Evolutionary conservation across 2,888 invertebrate species (phyloP).

Genomic region (Eudemis profundana): DNA sequence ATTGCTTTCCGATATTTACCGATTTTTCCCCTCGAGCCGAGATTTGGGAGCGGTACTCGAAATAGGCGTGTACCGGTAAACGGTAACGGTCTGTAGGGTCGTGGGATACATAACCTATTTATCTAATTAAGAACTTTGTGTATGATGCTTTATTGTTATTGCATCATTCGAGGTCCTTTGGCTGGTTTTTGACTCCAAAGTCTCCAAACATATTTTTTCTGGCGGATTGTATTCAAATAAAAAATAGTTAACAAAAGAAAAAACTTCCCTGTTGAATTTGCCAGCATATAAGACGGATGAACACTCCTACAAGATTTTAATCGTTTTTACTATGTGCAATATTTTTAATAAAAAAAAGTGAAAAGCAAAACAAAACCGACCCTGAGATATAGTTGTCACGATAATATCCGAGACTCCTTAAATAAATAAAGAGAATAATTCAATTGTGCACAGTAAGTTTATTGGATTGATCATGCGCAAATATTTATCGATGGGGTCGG

Average conservation of each 20-base stretch:
- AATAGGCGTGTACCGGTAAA: slow-evolving; percentile 77
- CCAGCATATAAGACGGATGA: not conserved
- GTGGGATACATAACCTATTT: slow-evolving; percentile 73
- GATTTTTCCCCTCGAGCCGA: slow-evolving; percentile 79
- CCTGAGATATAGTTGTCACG: slow-evolving; percentile 38
- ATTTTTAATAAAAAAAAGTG: slow-evolving; percentile 5
- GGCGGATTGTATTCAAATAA: too few species aligned
- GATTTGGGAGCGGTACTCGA: slow-evolving; percentile 77
- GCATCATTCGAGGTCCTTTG: not conserved
- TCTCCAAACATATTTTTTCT: too few species aligned
- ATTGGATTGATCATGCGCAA: slow-evolving; percentile 84
- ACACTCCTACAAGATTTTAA: slow-evolving; percentile 2
- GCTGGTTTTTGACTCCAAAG: too few species aligned
- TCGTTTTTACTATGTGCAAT: not conserved
- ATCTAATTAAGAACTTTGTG: slow-evolving; percentile 73
- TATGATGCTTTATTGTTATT: slow-evolving; percentile 57
- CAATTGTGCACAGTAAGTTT: slow-evolving; percentile 70
- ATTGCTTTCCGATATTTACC: slow-evolving; percentile 84
- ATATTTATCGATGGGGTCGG: slow-evolving; percentile 83
- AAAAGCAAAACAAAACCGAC: slow-evolving; percentile 32
- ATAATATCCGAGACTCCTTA: slow-evolving; percentile 47
- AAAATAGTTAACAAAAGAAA: not conserved
- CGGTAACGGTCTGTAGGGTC: slow-evolving; percentile 73
- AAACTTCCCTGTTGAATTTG: not conserved
- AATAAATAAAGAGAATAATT: slow-evolving; percentile 65